Percentiles rank a stretch among this genome's conserved stretches.
Evolutionary conservation across 1,140 invertebrate species (phyloP).

Genomic region (Drosophila kurseongensis): DNA sequence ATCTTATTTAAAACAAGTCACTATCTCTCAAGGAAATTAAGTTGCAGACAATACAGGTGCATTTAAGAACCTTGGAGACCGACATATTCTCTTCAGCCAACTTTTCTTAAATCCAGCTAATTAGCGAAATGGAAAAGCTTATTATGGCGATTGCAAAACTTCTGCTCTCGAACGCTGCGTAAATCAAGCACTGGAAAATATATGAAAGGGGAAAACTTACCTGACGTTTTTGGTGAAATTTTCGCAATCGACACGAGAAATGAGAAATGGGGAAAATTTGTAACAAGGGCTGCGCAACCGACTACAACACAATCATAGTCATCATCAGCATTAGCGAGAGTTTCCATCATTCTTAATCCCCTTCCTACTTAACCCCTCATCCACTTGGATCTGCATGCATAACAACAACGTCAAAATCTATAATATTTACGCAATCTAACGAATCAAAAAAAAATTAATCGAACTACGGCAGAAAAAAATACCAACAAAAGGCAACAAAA

Average conservation of each 20-base stretch:
- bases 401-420: constrained; percentile 54
- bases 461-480: constrained; percentile 37
- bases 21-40: constrained; percentile 12
- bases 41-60: constrained; percentile 3
- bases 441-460: constrained; percentile 54
- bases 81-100: not conserved
- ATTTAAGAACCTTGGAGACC: not conserved
- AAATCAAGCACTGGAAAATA: constrained; percentile 35
- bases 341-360: not conserved
- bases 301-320: constrained; percentile 35
- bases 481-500: constrained; percentile 6
- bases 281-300: constrained; percentile 8
- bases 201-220: constrained; percentile 15
- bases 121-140: constrained; percentile 47
- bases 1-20: constrained; percentile 7
- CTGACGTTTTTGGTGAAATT: constrained; percentile 8
- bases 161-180: constrained; percentile 14
- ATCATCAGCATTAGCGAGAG: constrained; percentile 34
- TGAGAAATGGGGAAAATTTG: constrained; percentile 16
- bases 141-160: constrained; percentile 44
- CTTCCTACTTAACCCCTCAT: constrained; percentile 14
- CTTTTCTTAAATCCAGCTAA: constrained; percentile 25
- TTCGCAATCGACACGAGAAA: constrained; percentile 15
- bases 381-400: constrained; percentile 42
- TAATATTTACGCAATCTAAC: constrained; percentile 52